Conservation (phyloP, 2,888 invertebrate species). For the Lithophane ornitopus region DNA sequence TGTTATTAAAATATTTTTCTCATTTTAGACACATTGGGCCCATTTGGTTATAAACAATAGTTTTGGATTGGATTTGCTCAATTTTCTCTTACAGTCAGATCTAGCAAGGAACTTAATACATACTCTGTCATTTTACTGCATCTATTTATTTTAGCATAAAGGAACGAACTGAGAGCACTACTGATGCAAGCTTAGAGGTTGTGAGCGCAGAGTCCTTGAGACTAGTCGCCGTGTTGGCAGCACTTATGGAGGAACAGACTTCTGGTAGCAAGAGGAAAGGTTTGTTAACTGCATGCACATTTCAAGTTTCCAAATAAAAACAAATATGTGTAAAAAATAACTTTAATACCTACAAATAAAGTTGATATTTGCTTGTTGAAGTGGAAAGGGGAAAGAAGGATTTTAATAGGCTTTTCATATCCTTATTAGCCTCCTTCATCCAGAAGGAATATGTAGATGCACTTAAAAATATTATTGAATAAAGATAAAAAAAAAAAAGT, state of each 20-base stretch:
- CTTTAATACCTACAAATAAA: neutral
- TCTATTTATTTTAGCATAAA: constrained; percentile 75
- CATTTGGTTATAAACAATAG: neutral
- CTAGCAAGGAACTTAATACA: neutral
- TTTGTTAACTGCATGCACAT: constrained; percentile 48
- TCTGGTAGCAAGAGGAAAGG: constrained; percentile 85
- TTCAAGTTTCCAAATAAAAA: neutral
- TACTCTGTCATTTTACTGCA: neutral
- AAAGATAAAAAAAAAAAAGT: neutral
- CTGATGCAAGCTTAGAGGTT: constrained; percentile 84
- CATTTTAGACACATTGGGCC: neutral
- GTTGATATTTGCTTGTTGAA: neutral
- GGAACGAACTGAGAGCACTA: constrained; percentile 82
- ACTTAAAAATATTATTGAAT: neutral
- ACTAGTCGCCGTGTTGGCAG: constrained; percentile 83
- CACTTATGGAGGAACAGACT: constrained; percentile 84
- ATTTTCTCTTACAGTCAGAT: neutral
- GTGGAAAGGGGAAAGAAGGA: neutral
- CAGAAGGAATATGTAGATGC: neutral
- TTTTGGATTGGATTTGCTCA: neutral
- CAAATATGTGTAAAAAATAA: neutral
- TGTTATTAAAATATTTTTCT: neutral
- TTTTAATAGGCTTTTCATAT: neutral
- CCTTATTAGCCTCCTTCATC: too few relatives aligned
- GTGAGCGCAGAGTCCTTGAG: constrained; percentile 85